Percentiles rank a stretch among this genome's conserved stretches.
Evolutionary conservation across 1,140 invertebrate genomes (phyloP).

Genomic region (Anadara kagoshimensis): DNA sequence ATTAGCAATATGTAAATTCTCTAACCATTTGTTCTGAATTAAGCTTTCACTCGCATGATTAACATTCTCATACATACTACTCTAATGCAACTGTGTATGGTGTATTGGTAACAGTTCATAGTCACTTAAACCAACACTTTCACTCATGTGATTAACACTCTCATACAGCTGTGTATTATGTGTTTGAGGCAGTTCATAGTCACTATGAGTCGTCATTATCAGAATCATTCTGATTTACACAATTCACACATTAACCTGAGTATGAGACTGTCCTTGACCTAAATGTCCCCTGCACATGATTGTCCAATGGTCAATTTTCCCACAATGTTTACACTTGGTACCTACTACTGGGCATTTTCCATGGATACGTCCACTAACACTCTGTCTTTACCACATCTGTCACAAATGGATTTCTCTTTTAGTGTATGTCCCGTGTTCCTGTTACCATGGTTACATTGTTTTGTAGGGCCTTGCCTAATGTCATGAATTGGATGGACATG

Average conservation of each 20-base stretch:
- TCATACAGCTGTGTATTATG: background rate
- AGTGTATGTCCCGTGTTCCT: too few relatives aligned
- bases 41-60: too few relatives aligned
- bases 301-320: slow-evolving; percentile 31
- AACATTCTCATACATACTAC: too few relatives aligned
- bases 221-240: background rate
- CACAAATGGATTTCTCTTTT: too few relatives aligned
- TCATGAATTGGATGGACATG: too few relatives aligned
- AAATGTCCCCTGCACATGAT: slow-evolving; percentile 14
- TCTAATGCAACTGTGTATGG: background rate
- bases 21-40: slow-evolving; percentile 17
- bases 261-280: background rate
- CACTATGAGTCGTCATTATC: background rate
- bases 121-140: background rate
- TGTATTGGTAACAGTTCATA: slow-evolving; percentile 2
- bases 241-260: background rate
- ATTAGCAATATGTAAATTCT: background rate
- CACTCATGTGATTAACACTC: background rate
- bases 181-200: background rate
- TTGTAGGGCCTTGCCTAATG: slow-evolving; percentile 7
- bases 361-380: background rate
- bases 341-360: slow-evolving; percentile 27
- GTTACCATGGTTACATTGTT: background rate
- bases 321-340: slow-evolving; percentile 29
- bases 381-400: too few relatives aligned